Evolutionary conservation across 2,797 vertebrate species (phyloP).

Genomic region (Spinus pinus): DNA sequence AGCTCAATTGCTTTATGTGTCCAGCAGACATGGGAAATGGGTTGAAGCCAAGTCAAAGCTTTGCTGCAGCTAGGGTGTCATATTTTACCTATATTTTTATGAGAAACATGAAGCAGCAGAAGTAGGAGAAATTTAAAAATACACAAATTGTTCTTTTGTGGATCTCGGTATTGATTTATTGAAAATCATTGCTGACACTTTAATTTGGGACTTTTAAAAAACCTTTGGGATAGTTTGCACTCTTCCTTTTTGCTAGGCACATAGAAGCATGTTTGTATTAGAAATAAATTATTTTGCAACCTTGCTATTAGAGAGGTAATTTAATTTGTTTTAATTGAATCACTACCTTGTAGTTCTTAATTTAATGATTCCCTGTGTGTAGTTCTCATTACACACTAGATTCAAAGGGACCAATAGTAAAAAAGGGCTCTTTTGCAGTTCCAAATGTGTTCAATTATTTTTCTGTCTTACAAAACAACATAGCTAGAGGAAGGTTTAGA

Average conservation of each 20-base stretch:
- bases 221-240: neutral
- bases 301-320: neutral
- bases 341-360: neutral
- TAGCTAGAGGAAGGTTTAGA: neutral
- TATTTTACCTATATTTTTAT: neutral
- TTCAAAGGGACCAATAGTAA: neutral
- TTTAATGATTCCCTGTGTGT: neutral
- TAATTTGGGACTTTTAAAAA: neutral
- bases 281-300: neutral
- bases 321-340: neutral
- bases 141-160: neutral
- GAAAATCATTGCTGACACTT: neutral
- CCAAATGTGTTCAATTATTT: neutral
- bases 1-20: neutral
- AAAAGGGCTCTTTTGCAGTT: neutral
- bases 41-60: neutral
- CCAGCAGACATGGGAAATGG: neutral
- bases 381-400: neutral
- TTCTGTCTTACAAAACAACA: neutral
- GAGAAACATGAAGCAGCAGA: neutral
- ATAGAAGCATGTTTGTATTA: neutral
- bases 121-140: neutral
- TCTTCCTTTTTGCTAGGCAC: neutral
- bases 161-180: neutral
- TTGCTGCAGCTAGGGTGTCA: neutral